Evolutionary conservation across 2,113 vertebrate genomes (phyloP).

Genomic region (Cynoglossus semilaevis): DNA sequence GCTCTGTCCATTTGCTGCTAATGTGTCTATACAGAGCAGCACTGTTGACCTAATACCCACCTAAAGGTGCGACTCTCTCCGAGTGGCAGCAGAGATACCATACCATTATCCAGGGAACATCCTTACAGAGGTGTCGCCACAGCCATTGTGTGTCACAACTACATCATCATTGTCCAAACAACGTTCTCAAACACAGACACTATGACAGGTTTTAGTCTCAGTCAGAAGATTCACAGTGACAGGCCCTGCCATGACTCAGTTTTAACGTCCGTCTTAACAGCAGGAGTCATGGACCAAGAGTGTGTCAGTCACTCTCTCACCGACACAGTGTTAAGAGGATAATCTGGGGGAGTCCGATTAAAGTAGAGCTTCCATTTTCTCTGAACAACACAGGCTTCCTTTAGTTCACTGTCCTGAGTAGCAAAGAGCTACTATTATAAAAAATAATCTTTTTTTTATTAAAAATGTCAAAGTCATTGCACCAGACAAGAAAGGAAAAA

Average conservation of each 20-base stretch:
- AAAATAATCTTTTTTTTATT: no score
- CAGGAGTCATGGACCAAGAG: conserved; percentile 32
- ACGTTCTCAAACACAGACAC: background rate
- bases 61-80: conserved; percentile 83
- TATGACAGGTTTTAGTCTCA: no score
- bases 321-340: conserved; percentile 83
- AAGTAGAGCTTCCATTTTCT: conserved; percentile 54
- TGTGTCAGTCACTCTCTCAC: conserved; percentile 46
- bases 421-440: no score
- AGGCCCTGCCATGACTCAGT: conserved; percentile 40
- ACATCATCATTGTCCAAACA: background rate
- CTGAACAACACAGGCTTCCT: conserved; percentile 43
- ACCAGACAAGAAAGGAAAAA: no score
- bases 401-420: conserved; percentile 53
- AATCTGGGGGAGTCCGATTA: conserved; percentile 80
- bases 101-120: conserved; percentile 83
- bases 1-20: background rate
- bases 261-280: conserved; percentile 21
- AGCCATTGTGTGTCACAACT: conserved; percentile 35
- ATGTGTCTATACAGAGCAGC: background rate
- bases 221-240: conserved; percentile 6
- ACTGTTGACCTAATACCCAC: conserved; percentile 72
- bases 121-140: conserved; percentile 46
- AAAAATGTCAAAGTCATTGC: no score
- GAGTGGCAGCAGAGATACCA: conserved; percentile 85